Conservation (phyloP, 2,113 vertebrate species). For the Ariopsis seemanni region DNA sequence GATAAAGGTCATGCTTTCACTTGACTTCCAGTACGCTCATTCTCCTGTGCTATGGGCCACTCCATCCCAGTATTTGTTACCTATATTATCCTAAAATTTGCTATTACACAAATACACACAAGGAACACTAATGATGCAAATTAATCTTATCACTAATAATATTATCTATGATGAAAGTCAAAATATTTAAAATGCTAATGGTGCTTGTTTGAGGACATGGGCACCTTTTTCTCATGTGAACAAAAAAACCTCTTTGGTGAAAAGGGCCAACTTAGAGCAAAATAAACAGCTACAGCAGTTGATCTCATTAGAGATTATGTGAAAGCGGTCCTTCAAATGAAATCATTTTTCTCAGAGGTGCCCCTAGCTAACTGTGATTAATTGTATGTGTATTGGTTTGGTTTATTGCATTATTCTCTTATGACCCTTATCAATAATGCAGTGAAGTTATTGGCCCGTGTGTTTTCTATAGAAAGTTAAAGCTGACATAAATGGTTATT, state of each 20-base stretch:
- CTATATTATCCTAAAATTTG: slow-evolving; percentile 26
- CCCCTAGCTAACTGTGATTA: slow-evolving; percentile 66
- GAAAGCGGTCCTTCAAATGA: slow-evolving; percentile 63
- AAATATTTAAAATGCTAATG: slow-evolving; percentile 6
- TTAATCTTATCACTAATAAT: not conserved
- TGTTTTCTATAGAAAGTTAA: slow-evolving; percentile 42
- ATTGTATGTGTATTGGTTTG: slow-evolving; percentile 66
- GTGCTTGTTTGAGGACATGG: slow-evolving; percentile 30
- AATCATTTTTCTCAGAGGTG: slow-evolving; percentile 65
- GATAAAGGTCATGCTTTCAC: slow-evolving; percentile 47
- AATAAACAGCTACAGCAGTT: slow-evolving; percentile 52
- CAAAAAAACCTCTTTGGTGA: slow-evolving; percentile 44
- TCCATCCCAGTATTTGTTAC: not conserved
- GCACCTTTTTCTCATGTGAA: slow-evolving; percentile 24
- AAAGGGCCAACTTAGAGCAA: slow-evolving; percentile 57
- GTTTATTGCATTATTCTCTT: slow-evolving; percentile 63
- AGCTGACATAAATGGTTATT: slow-evolving; percentile 42
- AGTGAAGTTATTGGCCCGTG: slow-evolving; percentile 39
- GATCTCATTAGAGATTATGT: slow-evolving; percentile 66
- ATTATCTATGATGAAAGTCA: not conserved
- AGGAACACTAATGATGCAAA: slow-evolving; percentile 18
- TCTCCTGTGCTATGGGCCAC: not conserved
- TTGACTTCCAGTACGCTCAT: slow-evolving; percentile 30
- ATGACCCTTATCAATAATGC: slow-evolving; percentile 59
- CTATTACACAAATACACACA: not conserved